Evolutionary conservation across 2,797 vertebrate species (phyloP).

Genomic region (Danio choprae): DNA sequence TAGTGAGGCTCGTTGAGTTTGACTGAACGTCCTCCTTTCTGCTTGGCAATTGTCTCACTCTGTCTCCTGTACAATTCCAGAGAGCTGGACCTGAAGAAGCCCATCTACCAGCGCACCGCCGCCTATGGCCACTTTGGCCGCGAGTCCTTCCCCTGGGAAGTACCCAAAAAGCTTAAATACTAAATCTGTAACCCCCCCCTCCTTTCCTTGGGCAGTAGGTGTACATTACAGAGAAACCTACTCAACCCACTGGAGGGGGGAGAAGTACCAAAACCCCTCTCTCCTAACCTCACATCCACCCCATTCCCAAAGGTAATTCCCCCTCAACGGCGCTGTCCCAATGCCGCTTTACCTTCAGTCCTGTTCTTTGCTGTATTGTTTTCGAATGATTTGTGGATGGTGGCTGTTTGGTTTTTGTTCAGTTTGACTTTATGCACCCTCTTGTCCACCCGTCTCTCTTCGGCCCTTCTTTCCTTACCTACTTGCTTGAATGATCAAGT

Average conservation of each 20-base stretch:
- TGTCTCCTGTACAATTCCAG: slow-evolving; percentile 81
- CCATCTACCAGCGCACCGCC: slow-evolving; percentile 94
- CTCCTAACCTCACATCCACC: slow-evolving; percentile 31
- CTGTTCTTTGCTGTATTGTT: slow-evolving; percentile 38
- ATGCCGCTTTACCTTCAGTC: background rate
- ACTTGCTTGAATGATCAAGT: slow-evolving; percentile 46
- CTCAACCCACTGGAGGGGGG: slow-evolving; percentile 75
- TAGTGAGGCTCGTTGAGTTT: slow-evolving; percentile 17
- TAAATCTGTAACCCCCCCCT: slow-evolving; percentile 78
- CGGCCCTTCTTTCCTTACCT: slow-evolving; percentile 22
- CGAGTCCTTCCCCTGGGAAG: slow-evolving; percentile 92
- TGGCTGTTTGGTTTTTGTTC: background rate
- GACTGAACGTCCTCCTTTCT: slow-evolving; percentile 12
- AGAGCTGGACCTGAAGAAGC: slow-evolving; percentile 96
- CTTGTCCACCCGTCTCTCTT: background rate
- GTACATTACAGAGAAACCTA: slow-evolving; percentile 85
- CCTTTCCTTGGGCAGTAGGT: slow-evolving; percentile 75
- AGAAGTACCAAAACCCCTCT: slow-evolving; percentile 50
- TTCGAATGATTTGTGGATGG: slow-evolving; percentile 34
- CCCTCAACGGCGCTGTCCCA: slow-evolving; percentile 4
- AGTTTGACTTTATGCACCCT: background rate
- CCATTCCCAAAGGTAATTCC: slow-evolving; percentile 57
- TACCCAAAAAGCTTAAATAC: slow-evolving; percentile 91
- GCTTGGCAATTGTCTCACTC: slow-evolving; percentile 29
- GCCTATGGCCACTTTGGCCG: slow-evolving; percentile 96